Evolutionary conservation across 2,113 vertebrate species (phyloP), one percentile per base, ranked within the genome.

Genomic region (Promerops cafer): DNA sequence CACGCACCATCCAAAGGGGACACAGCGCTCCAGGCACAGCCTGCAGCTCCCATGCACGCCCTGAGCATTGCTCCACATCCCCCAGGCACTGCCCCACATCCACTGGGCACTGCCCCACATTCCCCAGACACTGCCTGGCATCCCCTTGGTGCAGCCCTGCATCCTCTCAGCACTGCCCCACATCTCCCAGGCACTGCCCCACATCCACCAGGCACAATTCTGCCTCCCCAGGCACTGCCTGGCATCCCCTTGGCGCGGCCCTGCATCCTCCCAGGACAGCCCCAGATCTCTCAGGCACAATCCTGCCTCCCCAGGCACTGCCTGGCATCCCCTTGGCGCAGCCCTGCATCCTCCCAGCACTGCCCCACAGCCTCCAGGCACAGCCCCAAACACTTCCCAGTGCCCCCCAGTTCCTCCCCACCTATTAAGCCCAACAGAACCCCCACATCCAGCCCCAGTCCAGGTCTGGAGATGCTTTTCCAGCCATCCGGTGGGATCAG

Each of bases 241-340:
- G 0, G 0, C 22, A 24, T 3, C 7, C 14, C 3, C 47, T 6
- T 0, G 47, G 47, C 44, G 30, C 26, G 30, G 2, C 3, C 16
- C 23, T 40, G 26, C 59, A 61, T 14, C 30, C n/a, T n/a, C 9
- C 30, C 6, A 1, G 7, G 44, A 15, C 15, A 3, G 37, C 33
- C 22, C 5, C 4, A 6, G 22, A 33, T 33, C 11, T 1, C 0
- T 15, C 11, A 3, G 37, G 68, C 47, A 52, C 35, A 3, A 6
- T 4, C 39, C 39, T 7, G 4, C 11, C 21, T 3, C 39, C 28
- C 21, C 4, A 1, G 15, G 45, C n/a, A 11, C 22, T 1, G 31
- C 60, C 60, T n/a, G n/a, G 9, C 30, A 5, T 6, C 68, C 7
- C 9, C 15, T 2, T 2, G 31, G 49, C 47, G 42, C 28, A 8